Evolutionary conservation across 2,888 invertebrate species (phyloP).

Genomic region (Patella ulyssiponensis): DNA sequence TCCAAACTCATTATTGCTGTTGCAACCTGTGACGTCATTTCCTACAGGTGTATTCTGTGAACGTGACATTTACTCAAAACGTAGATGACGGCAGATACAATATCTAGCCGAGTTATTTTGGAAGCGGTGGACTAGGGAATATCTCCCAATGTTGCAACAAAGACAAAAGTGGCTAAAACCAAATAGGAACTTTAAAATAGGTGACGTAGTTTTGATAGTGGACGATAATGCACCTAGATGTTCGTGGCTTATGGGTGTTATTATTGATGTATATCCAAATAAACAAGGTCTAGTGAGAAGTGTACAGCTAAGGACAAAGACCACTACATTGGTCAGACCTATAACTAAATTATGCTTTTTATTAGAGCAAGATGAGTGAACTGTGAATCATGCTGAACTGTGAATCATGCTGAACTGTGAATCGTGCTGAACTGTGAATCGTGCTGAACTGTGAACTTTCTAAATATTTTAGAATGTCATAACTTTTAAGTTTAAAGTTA

Average conservation of each 20-base stretch:
- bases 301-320: constrained; percentile 13
- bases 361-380: background rate
- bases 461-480: too few species aligned
- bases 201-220: constrained; percentile 23
- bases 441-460: background rate
- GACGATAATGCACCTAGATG: constrained; percentile 17
- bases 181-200: background rate
- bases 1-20: constrained; percentile 31
- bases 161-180: constrained; percentile 23
- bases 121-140: constrained; percentile 23
- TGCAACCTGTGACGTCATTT: constrained; percentile 6
- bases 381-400: background rate
- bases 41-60: constrained; percentile 15
- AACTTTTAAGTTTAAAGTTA: too few species aligned
- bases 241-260: constrained; percentile 20
- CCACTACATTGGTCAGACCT: constrained; percentile 11
- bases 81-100: constrained; percentile 24
- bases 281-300: constrained; percentile 21
- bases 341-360: background rate
- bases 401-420: background rate
- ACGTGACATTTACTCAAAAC: constrained; percentile 20
- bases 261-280: constrained; percentile 17
- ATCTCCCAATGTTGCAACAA: constrained; percentile 22
- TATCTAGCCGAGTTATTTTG: constrained; percentile 19
- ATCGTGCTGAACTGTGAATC: background rate